phyloP scores from a whole-genome alignment of 2,888 invertebrate genomes.

The Ophion costatus region DNA sequence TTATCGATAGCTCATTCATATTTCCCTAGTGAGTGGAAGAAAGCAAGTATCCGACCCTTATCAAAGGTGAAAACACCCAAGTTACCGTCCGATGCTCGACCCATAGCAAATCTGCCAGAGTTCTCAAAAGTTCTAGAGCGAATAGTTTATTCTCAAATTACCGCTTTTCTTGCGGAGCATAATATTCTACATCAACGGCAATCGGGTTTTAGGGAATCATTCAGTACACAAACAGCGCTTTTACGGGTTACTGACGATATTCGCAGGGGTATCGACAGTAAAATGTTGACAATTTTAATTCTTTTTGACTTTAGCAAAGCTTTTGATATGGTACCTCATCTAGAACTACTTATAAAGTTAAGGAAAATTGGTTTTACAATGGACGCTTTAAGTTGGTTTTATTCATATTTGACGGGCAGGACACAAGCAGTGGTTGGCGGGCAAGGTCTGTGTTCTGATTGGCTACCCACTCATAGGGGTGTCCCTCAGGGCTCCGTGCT shows the following conservation, averaged over 20 bases:
- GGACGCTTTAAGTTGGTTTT: too few species aligned
- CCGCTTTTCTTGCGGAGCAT: background rate
- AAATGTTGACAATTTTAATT: background rate
- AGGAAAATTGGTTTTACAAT: too few species aligned
- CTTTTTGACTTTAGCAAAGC: conserved; percentile 13
- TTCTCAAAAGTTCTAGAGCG: background rate
- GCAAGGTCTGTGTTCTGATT: too few species aligned
- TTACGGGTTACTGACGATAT: background rate
- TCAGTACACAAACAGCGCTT: conserved; percentile 2
- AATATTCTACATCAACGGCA: background rate
- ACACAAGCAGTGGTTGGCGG: too few species aligned
- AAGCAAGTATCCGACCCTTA: background rate
- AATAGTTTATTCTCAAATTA: background rate
- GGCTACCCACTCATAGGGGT: too few species aligned
- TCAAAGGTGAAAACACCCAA: too few species aligned
- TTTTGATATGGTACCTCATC: too few species aligned
- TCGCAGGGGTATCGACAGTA: background rate
- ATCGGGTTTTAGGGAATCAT: background rate
- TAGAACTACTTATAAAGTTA: too few species aligned
- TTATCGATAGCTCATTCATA: background rate
- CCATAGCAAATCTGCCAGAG: background rate
- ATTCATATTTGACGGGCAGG: too few species aligned
- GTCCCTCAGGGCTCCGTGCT: too few species aligned
- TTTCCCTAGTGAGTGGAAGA: background rate
- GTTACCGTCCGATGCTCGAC: background rate